Evolutionary conservation across 2,797 vertebrate species (phyloP).

Genomic region (Anniella stebbinsi): DNA sequence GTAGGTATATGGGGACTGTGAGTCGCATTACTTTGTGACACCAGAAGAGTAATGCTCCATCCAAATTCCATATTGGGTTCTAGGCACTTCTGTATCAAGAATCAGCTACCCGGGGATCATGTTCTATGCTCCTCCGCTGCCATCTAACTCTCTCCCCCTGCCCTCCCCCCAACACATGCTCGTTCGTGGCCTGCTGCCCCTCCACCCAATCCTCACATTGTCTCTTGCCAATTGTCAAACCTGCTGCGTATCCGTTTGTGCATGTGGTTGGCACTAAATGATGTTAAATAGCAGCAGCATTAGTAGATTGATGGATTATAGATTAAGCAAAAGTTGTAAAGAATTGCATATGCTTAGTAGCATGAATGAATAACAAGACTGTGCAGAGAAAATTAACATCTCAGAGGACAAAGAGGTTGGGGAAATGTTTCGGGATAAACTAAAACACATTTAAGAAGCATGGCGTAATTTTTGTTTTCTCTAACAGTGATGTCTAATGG

Average conservation of each 20-base stretch:
- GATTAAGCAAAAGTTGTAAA: not conserved
- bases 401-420: not conserved
- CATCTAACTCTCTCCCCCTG: not conserved
- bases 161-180: not conserved
- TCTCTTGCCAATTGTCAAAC: not conserved
- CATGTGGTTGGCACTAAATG: not conserved
- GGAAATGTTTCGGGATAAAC: not conserved
- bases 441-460: not conserved
- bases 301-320: not conserved
- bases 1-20: constrained; percentile 64
- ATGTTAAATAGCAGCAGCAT: not conserved
- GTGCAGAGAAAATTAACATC: not conserved
- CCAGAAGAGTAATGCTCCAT: not conserved
- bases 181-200: not conserved
- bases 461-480: not conserved
- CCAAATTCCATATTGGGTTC: constrained; percentile 13
- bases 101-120: not conserved
- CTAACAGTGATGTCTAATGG: constrained; percentile 14
- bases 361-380: not conserved
- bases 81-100: not conserved
- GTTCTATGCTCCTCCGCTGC: not conserved
- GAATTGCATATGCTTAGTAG: not conserved
- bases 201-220: not conserved
- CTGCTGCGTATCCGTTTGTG: no score
- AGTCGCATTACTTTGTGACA: not conserved